These are phyloP conservation scores for Hoplostethus atlanticus DNA, from an alignment of 2,797 vertebrate species.

Conservation along the genomic window DNA sequence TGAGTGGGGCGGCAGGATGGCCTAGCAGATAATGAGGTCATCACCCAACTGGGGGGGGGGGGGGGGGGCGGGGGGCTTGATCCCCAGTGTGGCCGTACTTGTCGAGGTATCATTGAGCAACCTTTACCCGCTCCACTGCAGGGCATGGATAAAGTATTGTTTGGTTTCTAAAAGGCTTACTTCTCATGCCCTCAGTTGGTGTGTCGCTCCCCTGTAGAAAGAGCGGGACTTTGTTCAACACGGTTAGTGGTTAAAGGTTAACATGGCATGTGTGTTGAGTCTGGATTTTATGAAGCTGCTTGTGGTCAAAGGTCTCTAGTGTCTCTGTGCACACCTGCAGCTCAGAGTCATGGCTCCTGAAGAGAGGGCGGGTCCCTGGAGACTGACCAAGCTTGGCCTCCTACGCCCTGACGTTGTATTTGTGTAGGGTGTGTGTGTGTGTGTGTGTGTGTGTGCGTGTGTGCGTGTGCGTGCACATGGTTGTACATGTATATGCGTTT, in stretches of 20 bases:
- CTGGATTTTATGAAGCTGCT: conserved; percentile 12
- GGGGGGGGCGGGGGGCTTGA: no score
- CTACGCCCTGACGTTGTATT: conserved; percentile 13
- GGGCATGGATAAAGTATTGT: no score
- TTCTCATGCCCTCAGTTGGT: not conserved
- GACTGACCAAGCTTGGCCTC: conserved; percentile 44
- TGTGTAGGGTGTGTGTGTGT: conserved; percentile 21
- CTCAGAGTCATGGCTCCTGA: conserved; percentile 12
- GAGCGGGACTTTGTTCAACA: conserved; percentile 11
- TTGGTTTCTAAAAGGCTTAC: not conserved
- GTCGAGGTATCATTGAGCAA: not conserved
- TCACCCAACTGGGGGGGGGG: not conserved
- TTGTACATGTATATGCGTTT: conserved; percentile 21
- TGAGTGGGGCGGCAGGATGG: not conserved
- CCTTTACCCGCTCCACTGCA: not conserved
- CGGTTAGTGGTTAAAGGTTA: conserved; percentile 18
- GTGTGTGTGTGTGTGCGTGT: conserved; percentile 17
- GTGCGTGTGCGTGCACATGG: conserved; percentile 12
- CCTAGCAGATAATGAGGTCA: not conserved
- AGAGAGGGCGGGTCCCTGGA: conserved; percentile 1
- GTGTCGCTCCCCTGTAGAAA: conserved; percentile 7
- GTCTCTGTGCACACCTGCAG: conserved; percentile 19
- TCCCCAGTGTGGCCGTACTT: not conserved
- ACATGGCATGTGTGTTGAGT: conserved; percentile 41
- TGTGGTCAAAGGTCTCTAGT: conserved; percentile 43